Evolutionary conservation across 2,797 vertebrate species (phyloP).

Genomic region (Macropodus opercularis): DNA sequence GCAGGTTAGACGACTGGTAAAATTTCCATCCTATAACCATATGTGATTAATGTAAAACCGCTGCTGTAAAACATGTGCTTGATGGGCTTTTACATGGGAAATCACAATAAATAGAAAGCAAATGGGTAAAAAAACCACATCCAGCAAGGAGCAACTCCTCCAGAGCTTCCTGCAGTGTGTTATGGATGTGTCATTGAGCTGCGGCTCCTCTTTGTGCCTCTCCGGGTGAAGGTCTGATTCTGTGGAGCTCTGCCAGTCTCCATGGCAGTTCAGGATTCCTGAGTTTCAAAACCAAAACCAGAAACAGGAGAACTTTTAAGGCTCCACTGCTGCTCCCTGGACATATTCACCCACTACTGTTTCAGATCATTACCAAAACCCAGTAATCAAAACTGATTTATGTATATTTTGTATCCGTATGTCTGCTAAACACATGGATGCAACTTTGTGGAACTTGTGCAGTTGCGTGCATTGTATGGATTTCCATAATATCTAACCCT

Average conservation of each 20-base stretch:
- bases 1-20: slow-evolving; percentile 39
- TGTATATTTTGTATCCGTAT: slow-evolving; percentile 48
- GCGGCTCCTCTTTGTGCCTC: slow-evolving; percentile 55
- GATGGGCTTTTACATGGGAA: slow-evolving; percentile 65
- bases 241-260: slow-evolving; percentile 71
- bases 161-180: slow-evolving; percentile 46
- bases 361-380: slow-evolving; percentile 71
- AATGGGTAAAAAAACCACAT: slow-evolving; percentile 56
- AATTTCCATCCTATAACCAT: slow-evolving; percentile 52
- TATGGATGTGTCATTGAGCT: slow-evolving; percentile 47
- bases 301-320: slow-evolving; percentile 52
- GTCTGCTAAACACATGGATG: slow-evolving; percentile 43
- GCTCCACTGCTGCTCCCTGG: slow-evolving; percentile 52
- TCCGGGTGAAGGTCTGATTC: slow-evolving; percentile 70
- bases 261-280: slow-evolving; percentile 68
- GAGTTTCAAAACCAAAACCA: slow-evolving; percentile 79
- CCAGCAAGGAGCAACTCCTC: slow-evolving; percentile 46
- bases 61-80: slow-evolving; percentile 55
- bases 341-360: slow-evolving; percentile 63
- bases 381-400: slow-evolving; percentile 75
- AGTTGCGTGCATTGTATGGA: slow-evolving; percentile 24
- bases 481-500: slow-evolving; percentile 26
- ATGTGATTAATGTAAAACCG: slow-evolving; percentile 63
- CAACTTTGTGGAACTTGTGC: slow-evolving; percentile 36
- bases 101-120: slow-evolving; percentile 66